phyloP scores from a whole-genome alignment of 2,888 invertebrate genomes.

The Ptychoptera albimana region DNA sequence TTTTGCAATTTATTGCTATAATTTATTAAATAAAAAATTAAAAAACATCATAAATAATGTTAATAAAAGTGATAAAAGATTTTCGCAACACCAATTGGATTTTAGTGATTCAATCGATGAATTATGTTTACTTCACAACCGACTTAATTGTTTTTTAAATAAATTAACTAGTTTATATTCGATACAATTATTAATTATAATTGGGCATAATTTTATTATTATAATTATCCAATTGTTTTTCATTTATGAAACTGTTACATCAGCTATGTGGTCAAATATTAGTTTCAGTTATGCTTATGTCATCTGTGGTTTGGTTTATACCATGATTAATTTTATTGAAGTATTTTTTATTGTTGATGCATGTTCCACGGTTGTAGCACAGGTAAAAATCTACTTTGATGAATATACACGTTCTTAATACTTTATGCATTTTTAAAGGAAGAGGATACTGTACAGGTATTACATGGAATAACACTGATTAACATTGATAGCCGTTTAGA shows the following conservation, averaged over 20 bases:
- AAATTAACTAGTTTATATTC: conserved; percentile 1
- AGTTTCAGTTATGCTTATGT: neutral
- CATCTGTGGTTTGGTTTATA: neutral
- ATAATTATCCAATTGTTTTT: conserved; percentile 1
- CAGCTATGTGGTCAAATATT: neutral
- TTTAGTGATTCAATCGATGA: conserved; percentile 2
- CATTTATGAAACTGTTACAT: neutral
- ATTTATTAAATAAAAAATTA: conserved; percentile 1
- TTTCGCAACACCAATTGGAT: neutral
- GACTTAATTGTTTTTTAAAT: neutral
- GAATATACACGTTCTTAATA: neutral
- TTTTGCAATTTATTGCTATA: neutral
- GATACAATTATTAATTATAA: neutral
- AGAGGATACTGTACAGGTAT: neutral
- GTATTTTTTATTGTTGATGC: conserved; percentile 1
- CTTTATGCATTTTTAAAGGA: neutral
- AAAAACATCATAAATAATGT: neutral
- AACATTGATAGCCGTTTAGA: conserved; percentile 1
- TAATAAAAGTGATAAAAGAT: neutral
- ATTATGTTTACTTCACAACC: neutral
- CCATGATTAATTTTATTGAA: conserved; percentile 1
- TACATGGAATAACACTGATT: neutral
- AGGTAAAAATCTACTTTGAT: neutral
- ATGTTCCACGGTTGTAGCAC: neutral
- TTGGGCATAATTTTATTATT: neutral